Evolutionary conservation across 1,140 invertebrate genomes (phyloP).

Genomic region (Aricia agestis): DNA sequence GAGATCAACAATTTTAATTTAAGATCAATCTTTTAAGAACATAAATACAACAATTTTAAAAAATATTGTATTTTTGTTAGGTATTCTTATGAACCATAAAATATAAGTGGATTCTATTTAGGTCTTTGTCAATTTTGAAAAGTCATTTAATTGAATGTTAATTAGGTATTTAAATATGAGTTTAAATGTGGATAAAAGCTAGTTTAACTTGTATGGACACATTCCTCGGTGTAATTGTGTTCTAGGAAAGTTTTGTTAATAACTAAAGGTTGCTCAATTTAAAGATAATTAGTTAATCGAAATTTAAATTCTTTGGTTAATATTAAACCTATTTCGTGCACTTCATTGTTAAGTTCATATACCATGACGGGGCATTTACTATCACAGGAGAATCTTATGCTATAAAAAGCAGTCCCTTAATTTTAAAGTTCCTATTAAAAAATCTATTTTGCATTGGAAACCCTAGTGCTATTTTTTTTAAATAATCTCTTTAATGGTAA

Average conservation of each 20-base stretch:
- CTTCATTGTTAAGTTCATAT: neutral
- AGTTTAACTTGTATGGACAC: neutral
- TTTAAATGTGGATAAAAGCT: constrained; percentile 11
- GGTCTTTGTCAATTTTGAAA: neutral
- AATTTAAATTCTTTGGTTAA: neutral
- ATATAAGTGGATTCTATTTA: neutral
- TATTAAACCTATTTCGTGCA: neutral
- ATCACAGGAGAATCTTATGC: neutral
- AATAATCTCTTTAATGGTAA: no score
- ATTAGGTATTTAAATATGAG: constrained; percentile 4
- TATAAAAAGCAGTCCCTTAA: neutral
- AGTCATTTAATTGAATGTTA: neutral
- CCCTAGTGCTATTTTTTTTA: no score
- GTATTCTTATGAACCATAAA: neutral
- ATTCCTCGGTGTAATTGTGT: neutral
- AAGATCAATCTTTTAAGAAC: no score
- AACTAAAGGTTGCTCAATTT: neutral
- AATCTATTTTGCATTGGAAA: no score
- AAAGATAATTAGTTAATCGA: constrained; percentile 4
- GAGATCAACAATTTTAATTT: no score
- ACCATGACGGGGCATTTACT: neutral
- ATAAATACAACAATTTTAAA: no score
- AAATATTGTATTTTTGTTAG: neutral
- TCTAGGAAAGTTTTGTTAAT: constrained; percentile 5
- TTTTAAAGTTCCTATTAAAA: no score